These are phyloP conservation scores for Campoletis sonorensis DNA, from an alignment of 1,140 invertebrate genomes.

Conservation along the genomic window DNA sequence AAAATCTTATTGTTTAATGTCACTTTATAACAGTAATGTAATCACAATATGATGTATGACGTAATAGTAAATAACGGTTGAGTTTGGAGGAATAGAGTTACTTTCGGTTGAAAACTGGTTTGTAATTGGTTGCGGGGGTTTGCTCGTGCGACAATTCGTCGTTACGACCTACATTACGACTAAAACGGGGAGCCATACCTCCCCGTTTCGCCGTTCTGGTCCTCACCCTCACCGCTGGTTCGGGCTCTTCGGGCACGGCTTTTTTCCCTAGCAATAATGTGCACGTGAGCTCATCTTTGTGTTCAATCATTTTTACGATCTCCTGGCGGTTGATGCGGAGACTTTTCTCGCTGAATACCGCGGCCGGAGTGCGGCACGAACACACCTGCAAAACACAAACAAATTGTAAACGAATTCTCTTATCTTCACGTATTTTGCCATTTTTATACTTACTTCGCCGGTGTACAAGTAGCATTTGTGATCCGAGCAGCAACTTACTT, in stretches of 20 bases:
- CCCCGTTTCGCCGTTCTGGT: background rate
- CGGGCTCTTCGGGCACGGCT: background rate
- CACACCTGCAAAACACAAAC: conserved; percentile 43
- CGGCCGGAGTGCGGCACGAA: conserved; percentile 16
- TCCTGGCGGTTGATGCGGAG: conserved; percentile 42
- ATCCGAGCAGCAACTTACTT: conserved; percentile 45
- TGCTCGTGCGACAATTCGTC: too few species aligned
- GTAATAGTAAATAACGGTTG: too few species aligned
- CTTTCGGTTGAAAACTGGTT: too few species aligned
- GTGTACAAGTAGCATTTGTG: conserved; percentile 40
- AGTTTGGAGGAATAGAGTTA: too few species aligned
- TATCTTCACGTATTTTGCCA: background rate
- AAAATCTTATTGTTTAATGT: too few species aligned
- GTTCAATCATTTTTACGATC: conserved; percentile 33
- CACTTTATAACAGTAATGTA: too few species aligned
- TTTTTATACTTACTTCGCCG: conserved; percentile 50
- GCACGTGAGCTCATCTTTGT: conserved; percentile 24
- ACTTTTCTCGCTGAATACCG: conserved; percentile 40
- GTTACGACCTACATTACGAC: too few species aligned
- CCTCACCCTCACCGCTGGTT: background rate
- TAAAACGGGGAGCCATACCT: too few species aligned
- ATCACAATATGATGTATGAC: too few species aligned
- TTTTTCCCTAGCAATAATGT: background rate
- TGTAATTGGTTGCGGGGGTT: too few species aligned
- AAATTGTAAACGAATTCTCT: background rate